A percentile compares a stretch with the other conserved stretches of the same genome.
Evolutionary conservation across 1,140 invertebrate genomes (phyloP).

Genomic region (Pseudomyrmex gracilis): DNA sequence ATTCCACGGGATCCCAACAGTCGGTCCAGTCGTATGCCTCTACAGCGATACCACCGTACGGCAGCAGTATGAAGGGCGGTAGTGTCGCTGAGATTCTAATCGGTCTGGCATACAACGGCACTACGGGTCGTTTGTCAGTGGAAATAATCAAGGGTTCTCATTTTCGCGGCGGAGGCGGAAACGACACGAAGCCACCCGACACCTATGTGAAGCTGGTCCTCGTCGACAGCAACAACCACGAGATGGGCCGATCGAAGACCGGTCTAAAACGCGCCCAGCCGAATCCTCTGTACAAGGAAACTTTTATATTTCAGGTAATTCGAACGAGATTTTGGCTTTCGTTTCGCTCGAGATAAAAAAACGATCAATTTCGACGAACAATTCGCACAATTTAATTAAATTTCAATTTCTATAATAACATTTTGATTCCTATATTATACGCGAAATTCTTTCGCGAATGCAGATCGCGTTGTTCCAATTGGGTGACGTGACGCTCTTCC

Average conservation of each 20-base stretch:
- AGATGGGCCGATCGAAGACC: slow-evolving; percentile 96
- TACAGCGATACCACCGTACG: slow-evolving; percentile 82
- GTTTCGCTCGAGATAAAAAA: neutral
- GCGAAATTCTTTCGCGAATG: neutral
- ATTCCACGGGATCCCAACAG: slow-evolving; percentile 96
- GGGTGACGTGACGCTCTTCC: slow-evolving; percentile 97
- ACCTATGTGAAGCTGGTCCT: slow-evolving; percentile 97
- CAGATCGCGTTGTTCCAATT: slow-evolving; percentile 97
- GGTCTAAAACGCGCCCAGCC: slow-evolving; percentile 95
- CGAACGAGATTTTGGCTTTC: neutral
- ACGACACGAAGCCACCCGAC: slow-evolving; percentile 91
- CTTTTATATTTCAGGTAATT: slow-evolving; percentile 96
- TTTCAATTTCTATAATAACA: slow-evolving; percentile 4
- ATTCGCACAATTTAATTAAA: neutral
- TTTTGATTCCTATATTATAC: too few species aligned
- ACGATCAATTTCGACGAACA: too few species aligned
- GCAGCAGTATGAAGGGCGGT: slow-evolving; percentile 91
- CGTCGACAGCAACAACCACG: slow-evolving; percentile 96
- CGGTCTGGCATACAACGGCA: slow-evolving; percentile 96
- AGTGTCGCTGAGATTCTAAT: slow-evolving; percentile 94
- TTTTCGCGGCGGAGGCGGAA: slow-evolving; percentile 90
- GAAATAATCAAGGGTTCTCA: slow-evolving; percentile 97
- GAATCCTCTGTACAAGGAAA: slow-evolving; percentile 98
- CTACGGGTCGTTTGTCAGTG: slow-evolving; percentile 95
- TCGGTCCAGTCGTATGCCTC: slow-evolving; percentile 88